phyloP scores from a whole-genome alignment of 2,797 vertebrate species.

The Balearica regulorum region DNA sequence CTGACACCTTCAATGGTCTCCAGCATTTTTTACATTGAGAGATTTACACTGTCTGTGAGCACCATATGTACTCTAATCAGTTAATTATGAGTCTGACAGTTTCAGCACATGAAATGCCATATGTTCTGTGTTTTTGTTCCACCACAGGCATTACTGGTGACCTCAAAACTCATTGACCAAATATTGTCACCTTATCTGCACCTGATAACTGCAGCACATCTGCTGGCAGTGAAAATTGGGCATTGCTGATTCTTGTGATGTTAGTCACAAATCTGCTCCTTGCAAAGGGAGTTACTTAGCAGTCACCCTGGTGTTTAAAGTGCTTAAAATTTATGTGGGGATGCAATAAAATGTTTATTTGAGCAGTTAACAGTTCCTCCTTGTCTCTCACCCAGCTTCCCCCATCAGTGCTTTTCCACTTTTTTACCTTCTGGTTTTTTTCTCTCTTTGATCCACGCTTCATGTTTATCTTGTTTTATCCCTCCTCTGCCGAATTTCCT shows the following conservation, averaged over 20 bases:
- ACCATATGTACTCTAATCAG: conserved; percentile 52
- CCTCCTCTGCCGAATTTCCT: not conserved
- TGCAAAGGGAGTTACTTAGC: not conserved
- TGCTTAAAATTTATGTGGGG: not conserved
- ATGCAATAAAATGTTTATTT: conserved; percentile 35
- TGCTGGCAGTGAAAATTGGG: not conserved
- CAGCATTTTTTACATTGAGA: conserved; percentile 47
- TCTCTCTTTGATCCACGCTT: not conserved
- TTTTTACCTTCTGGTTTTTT: not conserved
- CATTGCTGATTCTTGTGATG: not conserved
- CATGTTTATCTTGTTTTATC: not conserved
- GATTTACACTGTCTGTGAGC: conserved; percentile 50
- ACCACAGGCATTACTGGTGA: not conserved
- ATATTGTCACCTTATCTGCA: not conserved
- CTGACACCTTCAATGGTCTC: conserved; percentile 55
- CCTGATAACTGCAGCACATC: not conserved
- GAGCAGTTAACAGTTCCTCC: not conserved
- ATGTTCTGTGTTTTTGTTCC: conserved; percentile 21
- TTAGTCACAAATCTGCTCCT: not conserved
- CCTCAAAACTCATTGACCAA: conserved; percentile 16
- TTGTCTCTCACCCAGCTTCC: not conserved
- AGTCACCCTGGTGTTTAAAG: not conserved
- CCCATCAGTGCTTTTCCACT: not conserved
- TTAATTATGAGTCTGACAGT: conserved; percentile 46
- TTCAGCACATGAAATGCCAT: conserved; percentile 21